A percentile compares a stretch with the other conserved stretches of the same genome.
phyloP scores from a whole-genome alignment of 2,113 vertebrate genomes.

The Marmota flaviventris region DNA sequence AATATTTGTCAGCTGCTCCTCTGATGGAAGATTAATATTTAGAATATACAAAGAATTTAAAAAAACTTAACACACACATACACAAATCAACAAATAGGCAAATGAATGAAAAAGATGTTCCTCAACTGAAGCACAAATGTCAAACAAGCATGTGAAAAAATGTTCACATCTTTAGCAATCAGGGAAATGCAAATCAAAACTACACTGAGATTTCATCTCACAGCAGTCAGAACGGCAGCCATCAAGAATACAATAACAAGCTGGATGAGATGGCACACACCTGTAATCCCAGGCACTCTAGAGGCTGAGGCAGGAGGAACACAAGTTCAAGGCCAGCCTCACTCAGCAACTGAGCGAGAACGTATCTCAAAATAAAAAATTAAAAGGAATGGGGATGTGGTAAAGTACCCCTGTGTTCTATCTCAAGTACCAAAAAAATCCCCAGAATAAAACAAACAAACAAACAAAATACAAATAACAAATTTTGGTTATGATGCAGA shows the following conservation, averaged over 20 bases:
- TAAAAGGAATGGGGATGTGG: too few species aligned
- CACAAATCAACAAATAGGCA: background rate
- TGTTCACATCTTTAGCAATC: background rate
- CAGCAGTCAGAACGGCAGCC: background rate
- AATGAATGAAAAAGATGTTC: background rate
- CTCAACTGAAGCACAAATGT: background rate
- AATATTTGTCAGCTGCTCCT: background rate
- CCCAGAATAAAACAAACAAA: too few species aligned
- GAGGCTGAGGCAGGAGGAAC: too few species aligned
- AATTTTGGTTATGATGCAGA: background rate
- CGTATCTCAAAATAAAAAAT: too few species aligned
- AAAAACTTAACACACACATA: background rate
- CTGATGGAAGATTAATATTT: background rate
- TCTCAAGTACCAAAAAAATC: too few species aligned
- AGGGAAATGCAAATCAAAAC: background rate
- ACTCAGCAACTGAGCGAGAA: too few species aligned
- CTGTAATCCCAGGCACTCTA: too few species aligned
- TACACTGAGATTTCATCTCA: background rate
- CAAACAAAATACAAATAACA: background rate
- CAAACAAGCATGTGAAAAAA: background rate
- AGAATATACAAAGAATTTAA: background rate
- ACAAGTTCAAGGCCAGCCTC: too few species aligned
- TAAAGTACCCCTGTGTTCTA: too few species aligned
- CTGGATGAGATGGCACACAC: too few species aligned
- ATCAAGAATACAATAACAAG: background rate